Percentiles rank a stretch among this genome's conserved stretches.
Evolutionary conservation across 30 jellyfish, hydroid and myxozoan species (phyloP).

Genomic region (Hydractinia echinata): DNA sequence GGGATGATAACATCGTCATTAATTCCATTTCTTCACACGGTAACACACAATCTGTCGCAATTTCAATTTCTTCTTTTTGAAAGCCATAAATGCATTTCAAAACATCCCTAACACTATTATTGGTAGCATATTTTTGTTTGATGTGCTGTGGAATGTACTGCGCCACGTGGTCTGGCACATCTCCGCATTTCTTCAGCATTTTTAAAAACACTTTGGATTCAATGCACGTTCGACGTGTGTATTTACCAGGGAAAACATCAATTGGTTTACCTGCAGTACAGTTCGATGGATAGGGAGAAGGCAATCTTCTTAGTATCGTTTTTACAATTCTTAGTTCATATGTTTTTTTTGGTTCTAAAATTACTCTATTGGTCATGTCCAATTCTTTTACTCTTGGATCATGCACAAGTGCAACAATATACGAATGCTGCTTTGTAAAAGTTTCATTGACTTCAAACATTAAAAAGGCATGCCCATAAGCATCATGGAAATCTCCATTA

Average conservation of each 20-base stretch:
- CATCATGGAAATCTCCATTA: slow-evolving; percentile 25
- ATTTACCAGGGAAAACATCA: slow-evolving; percentile 12
- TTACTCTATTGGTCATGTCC: slow-evolving; percentile 15
- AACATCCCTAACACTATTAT: not conserved
- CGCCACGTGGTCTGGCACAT: not conserved
- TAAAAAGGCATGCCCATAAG: not conserved
- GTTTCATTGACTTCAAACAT: not conserved
- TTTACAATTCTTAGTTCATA: slow-evolving; percentile 1
- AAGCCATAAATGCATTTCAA: not conserved
- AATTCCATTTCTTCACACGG: slow-evolving; percentile 25
- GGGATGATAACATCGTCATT: not conserved
- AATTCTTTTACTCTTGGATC: slow-evolving; percentile 13
- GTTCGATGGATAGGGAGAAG: slow-evolving; percentile 15
- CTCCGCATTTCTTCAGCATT: slow-evolving; percentile 21
- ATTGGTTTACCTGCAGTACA: not conserved
- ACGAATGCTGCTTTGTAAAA: not conserved
- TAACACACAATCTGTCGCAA: not conserved
- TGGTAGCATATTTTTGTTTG: not conserved
- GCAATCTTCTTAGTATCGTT: not conserved
- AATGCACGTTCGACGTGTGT: slow-evolving; percentile 1
- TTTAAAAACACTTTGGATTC: not conserved
- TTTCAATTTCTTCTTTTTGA: not conserved
- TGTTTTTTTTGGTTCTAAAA: not conserved
- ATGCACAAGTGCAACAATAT: slow-evolving; percentile 10
- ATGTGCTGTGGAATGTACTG: slow-evolving; percentile 2